Base-by-base conservation (phyloP, 2,113 vertebrate genomes). In the Tetrao urogallus region DNA sequence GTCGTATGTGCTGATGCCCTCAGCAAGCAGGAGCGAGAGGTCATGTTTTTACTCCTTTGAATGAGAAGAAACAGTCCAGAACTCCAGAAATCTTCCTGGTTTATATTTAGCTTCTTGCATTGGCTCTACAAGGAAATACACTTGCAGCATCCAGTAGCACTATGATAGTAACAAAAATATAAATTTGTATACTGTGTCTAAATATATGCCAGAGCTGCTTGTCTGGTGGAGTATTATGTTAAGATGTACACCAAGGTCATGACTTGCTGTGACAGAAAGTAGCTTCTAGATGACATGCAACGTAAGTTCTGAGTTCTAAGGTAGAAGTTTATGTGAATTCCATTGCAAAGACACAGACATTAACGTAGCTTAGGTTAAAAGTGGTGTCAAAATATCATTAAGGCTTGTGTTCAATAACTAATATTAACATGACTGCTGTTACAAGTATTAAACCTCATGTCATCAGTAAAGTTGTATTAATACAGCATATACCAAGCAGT, bases 21-120 rank as follows among this genome's bases (percentile, higher is more conserved):
- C 75, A 78, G 91, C 84, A 82, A 85, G 88, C 38, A 61, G 66
- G 71, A 93, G 72, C 43, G 45, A 91, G 80, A 93, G 93, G 88
- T 88, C 88, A 88, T 56, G 78, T 58, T 61, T 77, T 85, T 63
- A 80, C 80, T 88, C 36, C 56, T 60, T 40, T 73, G 75, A 77
- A 76, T 54, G 42, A 93, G 83, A 85, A 91, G 70, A 71, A 90
- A 92, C 45, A 69, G 66, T 69, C 43, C 28, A 73, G 32, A 82
- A 32, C 82, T 36, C 36, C 36, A 36, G 38, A 38, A 38, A 82
- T 88, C 57, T 79, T 88, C 27, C 56, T 82, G 27, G 75, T 48
- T 91, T 77, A 40, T 69, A 32, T 77, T 91, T 69, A 69, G 42
- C 25, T 80, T 36, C 75, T 85, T 71, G 48, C 47, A 61, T 88